Evolutionary conservation across 2,797 vertebrate species (phyloP).

Genomic region (Mus caroli): DNA sequence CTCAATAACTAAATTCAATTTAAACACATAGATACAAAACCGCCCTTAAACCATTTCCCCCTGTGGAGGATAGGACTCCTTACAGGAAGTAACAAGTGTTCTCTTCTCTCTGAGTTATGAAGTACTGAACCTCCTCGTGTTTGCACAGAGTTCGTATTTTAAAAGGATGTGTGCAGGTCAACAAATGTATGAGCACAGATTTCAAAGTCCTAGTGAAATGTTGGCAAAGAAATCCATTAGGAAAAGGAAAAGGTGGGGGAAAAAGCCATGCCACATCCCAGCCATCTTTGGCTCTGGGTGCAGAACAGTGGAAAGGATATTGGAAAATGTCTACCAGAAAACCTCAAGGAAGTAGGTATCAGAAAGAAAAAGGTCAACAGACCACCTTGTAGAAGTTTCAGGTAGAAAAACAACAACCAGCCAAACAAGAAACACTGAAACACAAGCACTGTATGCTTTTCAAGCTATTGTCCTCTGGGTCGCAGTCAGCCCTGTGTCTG

Average conservation of each 20-base stretch:
- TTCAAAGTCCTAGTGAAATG: slow-evolving; percentile 50
- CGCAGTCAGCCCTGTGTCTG: neutral
- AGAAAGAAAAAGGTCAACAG: slow-evolving; percentile 9
- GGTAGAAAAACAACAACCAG: neutral
- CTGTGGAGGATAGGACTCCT: slow-evolving; percentile 10
- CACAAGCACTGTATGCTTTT: neutral
- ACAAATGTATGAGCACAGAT: slow-evolving; percentile 34
- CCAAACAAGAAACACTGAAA: neutral
- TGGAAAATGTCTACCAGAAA: slow-evolving; percentile 20
- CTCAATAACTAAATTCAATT: slow-evolving; percentile 41
- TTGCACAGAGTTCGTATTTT: neutral
- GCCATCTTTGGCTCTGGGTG: slow-evolving; percentile 4
- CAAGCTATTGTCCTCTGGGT: neutral
- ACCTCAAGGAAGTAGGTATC: neutral
- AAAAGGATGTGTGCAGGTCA: slow-evolving; percentile 1
- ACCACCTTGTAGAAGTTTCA: neutral
- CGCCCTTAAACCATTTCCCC: neutral
- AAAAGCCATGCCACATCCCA: neutral
- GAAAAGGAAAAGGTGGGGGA: neutral
- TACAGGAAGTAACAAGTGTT: slow-evolving; percentile 44
- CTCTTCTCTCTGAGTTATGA: slow-evolving; percentile 48
- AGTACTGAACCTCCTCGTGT: neutral
- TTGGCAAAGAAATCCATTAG: slow-evolving; percentile 51
- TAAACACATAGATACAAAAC: slow-evolving; percentile 33
- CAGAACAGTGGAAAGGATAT: slow-evolving; percentile 1